Conservation (phyloP, 2,797 vertebrate species). For the Acipenser transmontanus region DNA sequence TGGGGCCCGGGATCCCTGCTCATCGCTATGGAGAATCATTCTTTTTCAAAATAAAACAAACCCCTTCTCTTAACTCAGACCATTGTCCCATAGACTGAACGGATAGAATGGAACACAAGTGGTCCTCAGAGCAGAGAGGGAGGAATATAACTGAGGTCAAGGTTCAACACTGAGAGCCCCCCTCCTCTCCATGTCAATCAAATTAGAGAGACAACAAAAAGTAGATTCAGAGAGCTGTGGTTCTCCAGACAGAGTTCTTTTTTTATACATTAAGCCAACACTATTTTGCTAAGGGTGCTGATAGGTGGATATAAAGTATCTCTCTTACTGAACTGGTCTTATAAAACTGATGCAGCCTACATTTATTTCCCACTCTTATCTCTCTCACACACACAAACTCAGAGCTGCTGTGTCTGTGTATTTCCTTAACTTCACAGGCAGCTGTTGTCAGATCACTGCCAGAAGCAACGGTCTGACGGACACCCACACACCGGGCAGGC, state of each 20-base stretch:
- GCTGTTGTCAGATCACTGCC: conserved; percentile 28
- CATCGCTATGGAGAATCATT: conserved; percentile 58
- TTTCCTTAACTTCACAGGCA: conserved; percentile 30
- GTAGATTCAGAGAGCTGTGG: conserved; percentile 40
- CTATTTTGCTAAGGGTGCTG: conserved; percentile 17
- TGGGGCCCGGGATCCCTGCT: conserved; percentile 55
- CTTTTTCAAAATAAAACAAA: conserved; percentile 39
- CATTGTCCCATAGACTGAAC: conserved; percentile 51
- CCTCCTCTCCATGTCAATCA: conserved; percentile 56
- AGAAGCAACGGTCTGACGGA: conserved; percentile 19
- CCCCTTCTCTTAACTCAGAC: conserved; percentile 57
- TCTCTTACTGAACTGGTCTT: conserved; percentile 26
- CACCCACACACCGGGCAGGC: conserved; percentile 1
- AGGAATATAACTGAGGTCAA: conserved; percentile 60
- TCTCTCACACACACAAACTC: conserved; percentile 13
- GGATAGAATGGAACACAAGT: conserved; percentile 51
- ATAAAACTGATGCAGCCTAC: conserved; percentile 19
- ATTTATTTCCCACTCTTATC: conserved; percentile 18
- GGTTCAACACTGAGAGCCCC: conserved; percentile 55
- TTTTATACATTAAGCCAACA: too few relatives aligned
- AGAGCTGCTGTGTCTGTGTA: conserved; percentile 15
- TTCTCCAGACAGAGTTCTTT: conserved; percentile 32
- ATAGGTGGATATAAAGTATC: conserved; percentile 29
- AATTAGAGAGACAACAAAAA: conserved; percentile 65
- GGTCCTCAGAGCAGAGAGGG: conserved; percentile 61